Conservation (phyloP, 2,113 vertebrate genomes). For the Siphamia tubifer region DNA sequence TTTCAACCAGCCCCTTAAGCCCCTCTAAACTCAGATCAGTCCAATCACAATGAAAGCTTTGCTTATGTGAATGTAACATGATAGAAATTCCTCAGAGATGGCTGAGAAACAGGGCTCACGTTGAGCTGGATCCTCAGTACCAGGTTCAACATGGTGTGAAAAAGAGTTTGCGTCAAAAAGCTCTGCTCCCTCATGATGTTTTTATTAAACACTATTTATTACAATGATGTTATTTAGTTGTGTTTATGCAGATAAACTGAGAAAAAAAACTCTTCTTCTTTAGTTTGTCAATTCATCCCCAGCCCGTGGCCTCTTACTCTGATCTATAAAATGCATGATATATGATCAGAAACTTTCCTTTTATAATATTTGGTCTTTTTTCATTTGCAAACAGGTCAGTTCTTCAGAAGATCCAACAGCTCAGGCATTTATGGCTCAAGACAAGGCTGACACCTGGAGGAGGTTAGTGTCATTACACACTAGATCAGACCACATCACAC, state of each 20-base stretch:
- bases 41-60: conserved; percentile 46
- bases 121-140: conserved; percentile 43
- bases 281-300: background rate
- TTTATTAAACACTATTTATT: background rate
- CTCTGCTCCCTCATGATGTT: background rate
- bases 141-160: conserved; percentile 31
- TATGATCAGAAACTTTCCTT: background rate
- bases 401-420: background rate
- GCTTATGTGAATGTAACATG: conserved; percentile 35
- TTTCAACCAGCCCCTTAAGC: conserved; percentile 46
- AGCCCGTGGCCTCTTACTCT: too few species aligned
- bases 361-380: background rate
- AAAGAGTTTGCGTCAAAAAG: background rate
- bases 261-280: background rate
- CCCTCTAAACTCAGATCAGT: conserved; percentile 38
- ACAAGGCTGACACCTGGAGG: conserved; percentile 35
- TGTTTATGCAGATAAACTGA: background rate
- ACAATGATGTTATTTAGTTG: background rate
- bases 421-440: background rate
- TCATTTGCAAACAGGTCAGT: background rate
- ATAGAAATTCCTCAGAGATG: conserved; percentile 39
- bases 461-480: conserved; percentile 6
- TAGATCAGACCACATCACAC: too few species aligned
- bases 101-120: conserved; percentile 20
- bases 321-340: too few species aligned